Base-by-base conservation (phyloP, 2,888 invertebrate species). In the Sinopyrophorus schimmeli region DNA sequence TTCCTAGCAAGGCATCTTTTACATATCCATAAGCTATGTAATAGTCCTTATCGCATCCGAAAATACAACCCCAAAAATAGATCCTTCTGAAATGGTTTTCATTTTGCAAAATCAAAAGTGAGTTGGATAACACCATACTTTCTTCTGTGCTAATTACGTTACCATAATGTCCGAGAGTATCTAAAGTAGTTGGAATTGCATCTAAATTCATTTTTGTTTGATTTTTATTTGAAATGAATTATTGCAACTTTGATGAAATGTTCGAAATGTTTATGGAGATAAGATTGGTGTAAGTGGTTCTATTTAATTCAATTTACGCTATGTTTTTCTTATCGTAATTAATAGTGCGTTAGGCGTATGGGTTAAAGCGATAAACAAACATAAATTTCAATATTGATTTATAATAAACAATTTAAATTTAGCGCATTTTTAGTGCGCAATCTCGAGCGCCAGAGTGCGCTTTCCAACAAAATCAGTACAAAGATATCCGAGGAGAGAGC, bases 1-100 rank as follows among this genome's bases (percentile, higher is more conserved):
- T 81, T 44, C 86, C 85, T 11, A 74, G 70, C 26, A 92, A 69
- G 38, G 85, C 87, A 69, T 94, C 90, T 53, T 79, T 81, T 11
- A 77, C 75, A 56, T 86, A 84, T 7, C 94, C 93, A 63, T 84
- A 89, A 1, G 89, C 88, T 51, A 94, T 81, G 66, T 86, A 89
- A 69, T 94, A 94, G 71, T 92, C 92, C 10, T 78, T 78, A 55
- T 83, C 82, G 0, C 81, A 74, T 1, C 89, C 92, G 56, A 83
- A 80, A 38, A 94, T 84, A 66, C 86, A 84, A 0, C 93, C 94
- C 91, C 92, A 92, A 65, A 92, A 90, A 66, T 84, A 92, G 39
- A 90, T 80, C 66, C 83, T 81, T 9, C 78, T 73, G 70, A 92
- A 92, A 69, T 91, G 90, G 72, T 92, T 91, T 68, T 93, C 91